phyloP scores from a whole-genome alignment of 2,888 invertebrate genomes.

The Ernsta delagoae region DNA sequence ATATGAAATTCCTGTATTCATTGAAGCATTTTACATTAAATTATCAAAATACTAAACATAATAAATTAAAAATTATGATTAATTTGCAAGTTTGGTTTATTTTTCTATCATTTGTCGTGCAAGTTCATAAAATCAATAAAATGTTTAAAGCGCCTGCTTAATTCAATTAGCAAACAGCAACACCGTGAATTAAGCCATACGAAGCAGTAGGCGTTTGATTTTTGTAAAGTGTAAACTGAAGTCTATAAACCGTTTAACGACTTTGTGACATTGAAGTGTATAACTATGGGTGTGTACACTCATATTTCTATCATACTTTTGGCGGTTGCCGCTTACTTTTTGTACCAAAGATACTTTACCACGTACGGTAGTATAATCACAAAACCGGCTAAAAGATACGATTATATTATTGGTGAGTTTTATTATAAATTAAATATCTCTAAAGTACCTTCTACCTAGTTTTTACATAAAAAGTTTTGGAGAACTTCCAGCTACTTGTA shows the following conservation, averaged over 20 bases:
- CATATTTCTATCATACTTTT: conserved; percentile 62
- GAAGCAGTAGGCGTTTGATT: conserved; percentile 35
- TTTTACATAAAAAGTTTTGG: no score
- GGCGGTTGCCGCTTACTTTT: conserved; percentile 63
- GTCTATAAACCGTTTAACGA: conserved; percentile 1
- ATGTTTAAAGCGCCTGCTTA: conserved; percentile 59
- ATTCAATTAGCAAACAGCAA: conserved; percentile 66
- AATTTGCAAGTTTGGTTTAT: no score
- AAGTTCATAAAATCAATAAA: conserved; percentile 15
- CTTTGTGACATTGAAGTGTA: conserved; percentile 22
- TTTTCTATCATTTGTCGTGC: not conserved
- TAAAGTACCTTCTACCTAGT: no score
- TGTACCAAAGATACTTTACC: conserved; percentile 66
- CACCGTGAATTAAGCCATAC: conserved; percentile 47
- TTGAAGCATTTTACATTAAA: no score
- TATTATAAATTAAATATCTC: conserved; percentile 78
- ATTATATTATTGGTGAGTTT: conserved; percentile 75
- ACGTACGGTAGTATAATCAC: conserved; percentile 61
- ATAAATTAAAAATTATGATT: no score
- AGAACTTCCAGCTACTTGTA: no score
- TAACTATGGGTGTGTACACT: conserved; percentile 62
- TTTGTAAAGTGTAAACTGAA: conserved; percentile 24
- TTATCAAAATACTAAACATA: no score
- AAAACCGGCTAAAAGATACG: conserved; percentile 71
- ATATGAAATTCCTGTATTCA: no score